Percentiles rank a stretch among this genome's conserved stretches.
phyloP scores from a whole-genome alignment of 2,797 vertebrate species.

The Tenualosa ilisha region DNA sequence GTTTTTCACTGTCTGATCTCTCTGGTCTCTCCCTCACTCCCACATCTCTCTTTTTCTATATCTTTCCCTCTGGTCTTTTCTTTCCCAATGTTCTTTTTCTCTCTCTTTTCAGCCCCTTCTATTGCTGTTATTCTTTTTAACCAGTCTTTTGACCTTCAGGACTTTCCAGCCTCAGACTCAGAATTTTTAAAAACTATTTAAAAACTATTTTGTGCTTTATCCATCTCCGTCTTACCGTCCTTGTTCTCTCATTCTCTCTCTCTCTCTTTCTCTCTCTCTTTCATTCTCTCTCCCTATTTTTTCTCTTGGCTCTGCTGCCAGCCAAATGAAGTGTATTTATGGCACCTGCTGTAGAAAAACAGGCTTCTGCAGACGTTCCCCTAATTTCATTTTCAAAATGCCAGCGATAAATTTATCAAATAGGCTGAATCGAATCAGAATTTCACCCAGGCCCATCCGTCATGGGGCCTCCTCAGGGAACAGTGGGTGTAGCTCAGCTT shows the following conservation, averaged over 20 bases:
- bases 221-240: background rate
- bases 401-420: constrained; percentile 76
- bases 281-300: background rate
- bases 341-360: constrained; percentile 73
- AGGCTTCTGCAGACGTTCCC: constrained; percentile 70
- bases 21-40: background rate
- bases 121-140: background rate
- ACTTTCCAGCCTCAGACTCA: background rate
- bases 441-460: constrained; percentile 71
- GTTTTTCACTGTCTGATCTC: background rate
- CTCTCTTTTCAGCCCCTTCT: constrained; percentile 13
- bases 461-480: constrained; percentile 67
- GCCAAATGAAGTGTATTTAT: constrained; percentile 76
- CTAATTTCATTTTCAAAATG: constrained; percentile 78
- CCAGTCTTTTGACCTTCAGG: background rate
- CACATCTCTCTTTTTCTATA: background rate
- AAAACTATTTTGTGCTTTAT: background rate
- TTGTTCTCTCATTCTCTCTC: background rate
- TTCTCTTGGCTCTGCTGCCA: background rate
- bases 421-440: constrained; percentile 70
- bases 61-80: background rate
- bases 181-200: background rate
- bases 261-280: background rate
- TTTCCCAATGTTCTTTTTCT: background rate
- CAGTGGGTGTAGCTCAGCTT: constrained; percentile 70